A percentile compares a stretch with the other conserved stretches of the same genome.
Evolutionary conservation across 2,797 vertebrate species (phyloP).

Genomic region (Adelosebastes latens): DNA sequence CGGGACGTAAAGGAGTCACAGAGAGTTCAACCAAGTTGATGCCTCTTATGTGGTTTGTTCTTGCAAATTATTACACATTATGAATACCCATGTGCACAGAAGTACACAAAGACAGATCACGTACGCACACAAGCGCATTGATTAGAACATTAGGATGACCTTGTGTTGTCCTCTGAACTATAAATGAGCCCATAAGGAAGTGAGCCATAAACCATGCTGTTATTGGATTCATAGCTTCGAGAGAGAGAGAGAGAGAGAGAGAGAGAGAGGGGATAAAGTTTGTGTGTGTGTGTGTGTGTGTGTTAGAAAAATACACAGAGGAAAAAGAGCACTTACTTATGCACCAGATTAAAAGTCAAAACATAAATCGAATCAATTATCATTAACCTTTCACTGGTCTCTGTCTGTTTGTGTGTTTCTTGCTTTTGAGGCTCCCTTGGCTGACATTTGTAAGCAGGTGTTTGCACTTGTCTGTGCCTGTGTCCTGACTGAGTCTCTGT

Average conservation of each 20-base stretch:
- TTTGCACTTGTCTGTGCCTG: not conserved
- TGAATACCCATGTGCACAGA: not conserved
- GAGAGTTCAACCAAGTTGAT: constrained; percentile 14
- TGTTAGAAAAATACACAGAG: not conserved
- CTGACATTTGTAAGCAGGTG: not conserved
- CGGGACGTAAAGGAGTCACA: not conserved
- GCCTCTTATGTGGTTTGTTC: not conserved
- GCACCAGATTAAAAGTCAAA: constrained; percentile 26
- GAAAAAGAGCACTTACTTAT: constrained; percentile 23
- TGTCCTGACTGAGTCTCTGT: not conserved
- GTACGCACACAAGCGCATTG: not conserved
- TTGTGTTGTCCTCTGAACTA: constrained; percentile 31
- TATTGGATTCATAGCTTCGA: constrained; percentile 48
- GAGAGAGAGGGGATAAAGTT: not conserved
- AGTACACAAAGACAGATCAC: not conserved
- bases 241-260: too few relatives aligned
- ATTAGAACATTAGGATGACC: constrained; percentile 34
- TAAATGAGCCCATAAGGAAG: constrained; percentile 46
- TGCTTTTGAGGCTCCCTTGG: not conserved
- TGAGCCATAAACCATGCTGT: constrained; percentile 43
- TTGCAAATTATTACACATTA: not conserved
- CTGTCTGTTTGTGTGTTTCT: not conserved
- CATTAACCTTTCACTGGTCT: constrained; percentile 14
- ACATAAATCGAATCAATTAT: constrained; percentile 40
- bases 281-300: not conserved